Evolutionary conservation across 2,113 vertebrate genomes (phyloP).

Genomic region (Paracanthobrama guichenoti): DNA sequence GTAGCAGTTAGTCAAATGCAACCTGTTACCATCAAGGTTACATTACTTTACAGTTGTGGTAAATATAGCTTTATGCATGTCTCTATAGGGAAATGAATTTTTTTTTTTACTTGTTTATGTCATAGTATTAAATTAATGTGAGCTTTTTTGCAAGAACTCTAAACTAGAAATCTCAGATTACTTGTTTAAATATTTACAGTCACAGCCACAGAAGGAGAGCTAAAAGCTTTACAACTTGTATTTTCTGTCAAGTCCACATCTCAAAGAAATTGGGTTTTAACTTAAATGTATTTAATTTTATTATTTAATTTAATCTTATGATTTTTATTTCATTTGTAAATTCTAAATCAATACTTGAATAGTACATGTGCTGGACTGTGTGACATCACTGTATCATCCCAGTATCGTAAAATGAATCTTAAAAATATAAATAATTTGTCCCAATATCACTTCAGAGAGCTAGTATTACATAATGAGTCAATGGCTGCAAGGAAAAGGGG

Average conservation of each 20-base stretch:
- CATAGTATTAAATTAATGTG: background rate
- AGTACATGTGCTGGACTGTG: background rate
- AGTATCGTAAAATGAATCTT: background rate
- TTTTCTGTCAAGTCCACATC: no score
- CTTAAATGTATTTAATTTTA: background rate
- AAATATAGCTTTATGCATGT: background rate
- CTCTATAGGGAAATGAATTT: background rate
- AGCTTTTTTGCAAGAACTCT: background rate
- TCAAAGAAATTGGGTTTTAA: background rate
- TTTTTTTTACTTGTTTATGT: background rate
- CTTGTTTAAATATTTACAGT: background rate
- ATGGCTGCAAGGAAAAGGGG: conserved; percentile 9
- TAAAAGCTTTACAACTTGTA: no score
- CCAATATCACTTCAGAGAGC: background rate
- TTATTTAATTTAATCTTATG: background rate
- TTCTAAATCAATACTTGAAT: background rate
- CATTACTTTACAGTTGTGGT: background rate
- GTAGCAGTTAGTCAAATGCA: conserved; percentile 3
- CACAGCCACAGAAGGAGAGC: background rate
- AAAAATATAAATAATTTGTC: background rate
- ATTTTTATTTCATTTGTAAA: background rate
- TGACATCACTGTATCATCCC: background rate
- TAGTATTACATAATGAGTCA: conserved; percentile 7
- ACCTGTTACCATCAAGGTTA: background rate
- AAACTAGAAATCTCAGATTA: background rate